Evolutionary conservation across 2,113 vertebrate genomes (phyloP), one percentile per base, ranked within the genome.

Genomic region (Tragelaphus scriptus): DNA sequence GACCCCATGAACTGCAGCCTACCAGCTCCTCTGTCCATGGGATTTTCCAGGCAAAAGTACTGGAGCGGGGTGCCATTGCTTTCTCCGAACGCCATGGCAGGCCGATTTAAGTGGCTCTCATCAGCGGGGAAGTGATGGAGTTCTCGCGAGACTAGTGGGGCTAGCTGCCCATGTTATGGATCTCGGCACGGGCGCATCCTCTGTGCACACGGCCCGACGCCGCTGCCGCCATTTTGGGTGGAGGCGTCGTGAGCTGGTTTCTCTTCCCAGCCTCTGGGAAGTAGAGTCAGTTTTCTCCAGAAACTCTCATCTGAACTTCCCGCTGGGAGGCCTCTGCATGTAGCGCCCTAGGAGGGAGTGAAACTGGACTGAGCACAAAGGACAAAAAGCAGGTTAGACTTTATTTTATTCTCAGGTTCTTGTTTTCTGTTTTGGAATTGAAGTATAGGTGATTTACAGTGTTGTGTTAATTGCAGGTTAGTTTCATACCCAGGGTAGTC

Each of bases 111-210:
- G 3, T 3, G 30, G 7, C n/a, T 84, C 32, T 36, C 32, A 4
- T 2, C 32, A 23, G 32, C 11, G 0, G 17, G 32, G 32, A 32
- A 12, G 11, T 32, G 10, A 23, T 32, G 17, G 30, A 81, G 51
- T 55, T 82, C 51, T 55, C 32, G 80, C 80, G 32, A 53, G 32
- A 53, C 9, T 1, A 10, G 79, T 80, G 47, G 26, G 47, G 26
- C 77, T 30, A 2, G 19, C 80, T 55, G 32, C 6, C 32, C 2
- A 1, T 0, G 6, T 21, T 15, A 0, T 0, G 12, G 8, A 30
- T n/a, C 80, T 32, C 19, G 0, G 19, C 1, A 19, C 32, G 1
- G 21, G 32, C 21, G 81, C 51, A 56, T n/a, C 32, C 1, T 36
- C 51, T 55, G 19, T 84, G 51, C 81, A n/a, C 49, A 23, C 30